A percentile compares a stretch with the other conserved stretches of the same genome.
phyloP scores from a whole-genome alignment of 2,113 vertebrate genomes.

The Tupaia chinensis region DNA sequence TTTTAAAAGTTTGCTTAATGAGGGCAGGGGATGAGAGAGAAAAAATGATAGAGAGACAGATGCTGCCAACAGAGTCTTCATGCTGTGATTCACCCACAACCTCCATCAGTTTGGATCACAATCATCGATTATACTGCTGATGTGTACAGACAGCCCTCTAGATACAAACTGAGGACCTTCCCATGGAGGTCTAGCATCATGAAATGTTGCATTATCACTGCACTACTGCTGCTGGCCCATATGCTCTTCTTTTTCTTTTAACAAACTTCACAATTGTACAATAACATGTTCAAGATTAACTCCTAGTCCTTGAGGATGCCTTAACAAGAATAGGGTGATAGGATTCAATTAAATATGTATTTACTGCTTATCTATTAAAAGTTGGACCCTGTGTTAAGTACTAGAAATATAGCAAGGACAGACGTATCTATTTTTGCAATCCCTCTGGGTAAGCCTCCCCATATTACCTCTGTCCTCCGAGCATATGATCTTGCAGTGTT shows the following conservation, averaged over 20 bases:
- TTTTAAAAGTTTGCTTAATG: not conserved
- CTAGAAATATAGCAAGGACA: not conserved
- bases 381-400: not conserved
- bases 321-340: not conserved
- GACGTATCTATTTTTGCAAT: not conserved
- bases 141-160: too few species aligned
- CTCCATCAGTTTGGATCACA: too few species aligned
- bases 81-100: too few species aligned
- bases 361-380: not conserved
- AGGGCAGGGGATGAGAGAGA: too few species aligned
- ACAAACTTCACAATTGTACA: conserved; percentile 4
- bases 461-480: not conserved
- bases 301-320: not conserved
- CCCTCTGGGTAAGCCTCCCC: not conserved
- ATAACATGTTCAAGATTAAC: conserved; percentile 10
- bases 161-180: too few species aligned
- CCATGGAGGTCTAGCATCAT: too few species aligned
- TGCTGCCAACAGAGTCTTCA: too few species aligned
- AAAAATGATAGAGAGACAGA: too few species aligned
- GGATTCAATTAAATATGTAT: conserved; percentile 6
- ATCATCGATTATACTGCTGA: too few species aligned
- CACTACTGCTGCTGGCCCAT: too few species aligned
- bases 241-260: conserved; percentile 7
- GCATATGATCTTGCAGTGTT: not conserved
- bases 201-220: too few species aligned